These are phyloP conservation scores for Regulus satrapa DNA, from an alignment of 2,113 vertebrate species.

Conservation along the genomic window DNA sequence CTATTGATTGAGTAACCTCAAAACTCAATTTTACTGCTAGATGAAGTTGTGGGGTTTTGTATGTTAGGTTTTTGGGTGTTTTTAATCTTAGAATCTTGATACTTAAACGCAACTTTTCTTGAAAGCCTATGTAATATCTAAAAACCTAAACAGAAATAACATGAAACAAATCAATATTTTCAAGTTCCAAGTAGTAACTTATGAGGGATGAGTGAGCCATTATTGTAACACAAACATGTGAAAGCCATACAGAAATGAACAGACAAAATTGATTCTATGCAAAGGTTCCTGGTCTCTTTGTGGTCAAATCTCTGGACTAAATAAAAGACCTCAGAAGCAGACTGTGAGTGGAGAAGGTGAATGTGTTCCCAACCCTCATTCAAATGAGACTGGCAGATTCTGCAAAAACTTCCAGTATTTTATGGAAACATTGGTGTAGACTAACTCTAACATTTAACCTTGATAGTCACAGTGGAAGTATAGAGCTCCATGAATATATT, in stretches of 20 bases:
- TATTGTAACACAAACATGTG: not conserved
- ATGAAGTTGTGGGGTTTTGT: not conserved
- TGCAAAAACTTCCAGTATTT: not conserved
- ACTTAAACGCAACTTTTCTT: not conserved
- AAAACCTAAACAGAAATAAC: not conserved
- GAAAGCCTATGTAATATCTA: not conserved
- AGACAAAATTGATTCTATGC: not conserved
- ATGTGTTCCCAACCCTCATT: not conserved
- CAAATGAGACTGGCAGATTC: not conserved
- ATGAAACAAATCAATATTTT: not conserved
- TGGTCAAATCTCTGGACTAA: not conserved
- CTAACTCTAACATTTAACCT: not conserved
- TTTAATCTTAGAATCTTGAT: not conserved
- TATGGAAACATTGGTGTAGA: not conserved
- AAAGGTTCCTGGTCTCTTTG: not conserved
- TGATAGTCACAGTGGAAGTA: not conserved
- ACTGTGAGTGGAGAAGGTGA: not conserved
- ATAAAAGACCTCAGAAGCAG: not conserved
- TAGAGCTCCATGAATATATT: not conserved
- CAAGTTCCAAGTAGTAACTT: not conserved
- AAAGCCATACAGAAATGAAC: not conserved
- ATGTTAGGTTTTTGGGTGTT: not conserved
- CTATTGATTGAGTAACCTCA: not conserved
- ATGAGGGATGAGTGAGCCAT: not conserved
- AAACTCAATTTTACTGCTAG: not conserved